Evolutionary conservation across 2,888 invertebrate genomes (phyloP).

Genomic region (Eucera pruinosa): DNA sequence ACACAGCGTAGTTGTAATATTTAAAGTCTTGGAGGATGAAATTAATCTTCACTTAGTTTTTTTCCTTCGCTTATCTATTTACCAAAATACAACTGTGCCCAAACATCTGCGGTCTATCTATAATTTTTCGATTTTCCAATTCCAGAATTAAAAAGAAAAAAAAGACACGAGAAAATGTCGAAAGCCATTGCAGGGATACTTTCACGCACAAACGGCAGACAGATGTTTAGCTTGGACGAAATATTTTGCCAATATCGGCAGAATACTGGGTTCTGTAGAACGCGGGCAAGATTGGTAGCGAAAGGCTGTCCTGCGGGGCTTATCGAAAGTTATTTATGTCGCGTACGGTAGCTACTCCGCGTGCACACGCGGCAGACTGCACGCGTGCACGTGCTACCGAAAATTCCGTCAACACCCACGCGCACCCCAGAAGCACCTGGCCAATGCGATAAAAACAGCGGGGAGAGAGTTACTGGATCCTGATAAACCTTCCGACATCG

Average conservation of each 20-base stretch:
- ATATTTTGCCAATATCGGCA: constrained; percentile 59
- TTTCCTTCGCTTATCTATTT: no score
- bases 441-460: constrained; percentile 43
- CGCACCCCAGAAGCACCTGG: constrained; percentile 51
- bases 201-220: neutral
- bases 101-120: no score
- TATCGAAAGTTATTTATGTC: constrained; percentile 77
- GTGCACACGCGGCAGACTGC: constrained; percentile 50
- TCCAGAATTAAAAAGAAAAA: no score
- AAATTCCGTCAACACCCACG: constrained; percentile 61
- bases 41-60: no score
- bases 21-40: no score
- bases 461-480: constrained; percentile 58
- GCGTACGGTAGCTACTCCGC: constrained; percentile 65
- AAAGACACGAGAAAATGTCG: no score
- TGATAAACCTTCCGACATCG: constrained; percentile 58
- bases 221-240: constrained; percentile 11
- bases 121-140: no score
- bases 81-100: no score
- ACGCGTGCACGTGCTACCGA: constrained; percentile 59
- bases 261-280: constrained; percentile 61
- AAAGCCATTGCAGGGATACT: neutral
- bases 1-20: no score
- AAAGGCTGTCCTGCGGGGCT: constrained; percentile 70
- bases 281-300: constrained; percentile 68